Conservation (phyloP, 1,140 invertebrate species). For the Pollicipes pollicipes region DNA sequence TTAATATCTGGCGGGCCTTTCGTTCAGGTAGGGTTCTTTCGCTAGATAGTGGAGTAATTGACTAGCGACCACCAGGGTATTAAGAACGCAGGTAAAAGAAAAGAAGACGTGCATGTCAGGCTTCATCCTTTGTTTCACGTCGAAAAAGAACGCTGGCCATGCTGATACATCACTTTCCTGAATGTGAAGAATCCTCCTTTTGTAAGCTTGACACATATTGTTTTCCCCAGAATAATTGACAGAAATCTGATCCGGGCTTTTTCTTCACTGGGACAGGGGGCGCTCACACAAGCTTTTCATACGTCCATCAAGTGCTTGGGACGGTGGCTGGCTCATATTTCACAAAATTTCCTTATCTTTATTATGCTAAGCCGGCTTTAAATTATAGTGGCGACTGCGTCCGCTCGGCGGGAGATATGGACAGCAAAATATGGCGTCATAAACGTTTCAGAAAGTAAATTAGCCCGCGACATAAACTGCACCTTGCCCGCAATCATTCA, state of each 20-base stretch:
- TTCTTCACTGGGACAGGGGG: background rate
- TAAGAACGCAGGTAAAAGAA: background rate
- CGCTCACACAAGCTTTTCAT: background rate
- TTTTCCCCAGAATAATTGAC: background rate
- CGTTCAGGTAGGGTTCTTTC: background rate
- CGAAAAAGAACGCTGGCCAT: background rate
- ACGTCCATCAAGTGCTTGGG: background rate
- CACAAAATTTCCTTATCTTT: background rate
- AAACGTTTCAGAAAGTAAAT: background rate
- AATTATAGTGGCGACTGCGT: background rate
- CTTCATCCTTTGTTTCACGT: background rate
- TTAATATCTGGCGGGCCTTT: too few relatives aligned
- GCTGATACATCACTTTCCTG: background rate
- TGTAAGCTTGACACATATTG: background rate
- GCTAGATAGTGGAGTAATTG: background rate
- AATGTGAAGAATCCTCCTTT: background rate
- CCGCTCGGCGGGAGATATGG: background rate
- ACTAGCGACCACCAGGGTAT: background rate
- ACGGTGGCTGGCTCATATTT: background rate
- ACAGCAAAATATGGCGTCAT: background rate
- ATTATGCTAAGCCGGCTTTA: background rate
- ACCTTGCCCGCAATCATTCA: background rate
- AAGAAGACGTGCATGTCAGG: background rate
- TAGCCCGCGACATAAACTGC: background rate
- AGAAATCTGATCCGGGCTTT: background rate